These are phyloP conservation scores for Myotis lucifugus DNA, from an alignment of 2,113 vertebrate genomes.

Conservation along the genomic window DNA sequence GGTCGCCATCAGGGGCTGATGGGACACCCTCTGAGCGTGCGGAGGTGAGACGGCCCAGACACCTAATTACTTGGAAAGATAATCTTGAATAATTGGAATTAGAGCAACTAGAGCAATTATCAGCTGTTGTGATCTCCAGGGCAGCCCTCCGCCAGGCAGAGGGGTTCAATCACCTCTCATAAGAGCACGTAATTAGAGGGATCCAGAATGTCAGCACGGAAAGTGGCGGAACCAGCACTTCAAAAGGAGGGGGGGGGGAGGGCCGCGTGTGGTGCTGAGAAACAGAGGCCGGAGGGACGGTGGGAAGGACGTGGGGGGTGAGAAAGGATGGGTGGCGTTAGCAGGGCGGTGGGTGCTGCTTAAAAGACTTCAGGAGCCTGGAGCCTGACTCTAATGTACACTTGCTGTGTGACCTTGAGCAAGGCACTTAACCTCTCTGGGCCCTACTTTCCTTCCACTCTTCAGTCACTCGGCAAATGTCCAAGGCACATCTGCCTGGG, in stretches of 20 bases:
- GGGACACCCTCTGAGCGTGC: background rate
- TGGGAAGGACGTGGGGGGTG: background rate
- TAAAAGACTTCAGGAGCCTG: background rate
- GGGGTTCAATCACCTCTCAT: conserved; percentile 60
- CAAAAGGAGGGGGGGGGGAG: background rate
- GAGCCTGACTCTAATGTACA: background rate
- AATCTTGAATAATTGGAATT: conserved; percentile 77
- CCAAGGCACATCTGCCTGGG: background rate
- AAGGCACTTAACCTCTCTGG: background rate
- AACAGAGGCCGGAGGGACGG: background rate
- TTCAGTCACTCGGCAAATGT: background rate
- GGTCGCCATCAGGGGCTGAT: conserved; percentile 47
- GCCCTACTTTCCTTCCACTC: background rate
- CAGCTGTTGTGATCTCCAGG: conserved; percentile 68
- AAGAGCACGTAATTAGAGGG: conserved; percentile 57
- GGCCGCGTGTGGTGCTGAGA: background rate
- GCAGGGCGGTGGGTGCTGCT: background rate
- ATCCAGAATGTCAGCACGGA: conserved; percentile 40
- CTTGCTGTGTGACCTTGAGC: background rate
- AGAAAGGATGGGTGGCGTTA: background rate
- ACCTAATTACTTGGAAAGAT: conserved; percentile 76
- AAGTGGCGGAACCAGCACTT: conserved; percentile 7
- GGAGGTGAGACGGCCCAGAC: conserved; percentile 40
- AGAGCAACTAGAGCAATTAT: conserved; percentile 72
- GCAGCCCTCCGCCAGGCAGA: conserved; percentile 17